Base-by-base conservation (phyloP, 2,888 invertebrate genomes). In the Ischnus inquisitorius region DNA sequence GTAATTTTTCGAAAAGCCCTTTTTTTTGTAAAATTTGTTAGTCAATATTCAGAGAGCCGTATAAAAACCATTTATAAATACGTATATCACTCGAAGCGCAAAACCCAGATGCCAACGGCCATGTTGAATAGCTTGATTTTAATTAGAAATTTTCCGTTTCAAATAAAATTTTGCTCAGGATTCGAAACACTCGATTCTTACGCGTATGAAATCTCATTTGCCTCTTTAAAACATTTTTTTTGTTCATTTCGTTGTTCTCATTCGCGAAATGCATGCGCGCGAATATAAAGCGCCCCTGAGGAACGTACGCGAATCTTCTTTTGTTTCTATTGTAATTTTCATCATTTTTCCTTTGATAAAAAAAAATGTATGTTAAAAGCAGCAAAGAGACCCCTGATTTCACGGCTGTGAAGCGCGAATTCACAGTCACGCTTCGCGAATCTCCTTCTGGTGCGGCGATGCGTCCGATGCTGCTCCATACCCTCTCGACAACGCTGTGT, bases 401-500 rank as follows among this genome's bases (percentile, higher is more conserved):
- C 86, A 89, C 85, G 89, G 86, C 74, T 86, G 82, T 67, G 72
- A 76, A 84, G 64, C 82, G 77, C 71, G 72, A 84, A 89, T 90
- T 85, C 87, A 79, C 86, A 85, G 89, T 88, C 89, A 89, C 86
- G 89, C 86, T 85, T 79, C 78, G 87, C 76, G 86, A 88, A 82
- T 85, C 85, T 85, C 41, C 78, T 81, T 79, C 82, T 72, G 82
- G 86, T 81, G 75, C 79, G 62, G 64, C 72, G 43, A 62, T 74
- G 69, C 72, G 62, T 75, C 51, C 46, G 46, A 74, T 34, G 48
- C 64, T 19, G 39, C 64, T 28, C 28, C 14, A 2, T n/a, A 28
- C n/a, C 57, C 57, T 8, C 34, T 28, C 28, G 6, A 34, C 34
- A 60, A 28, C 57, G 39, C 48, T 64, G 75, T 51, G 64, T 64